phyloP scores from a whole-genome alignment of 2,888 invertebrate genomes.

The Neuroscelio doddi region DNA sequence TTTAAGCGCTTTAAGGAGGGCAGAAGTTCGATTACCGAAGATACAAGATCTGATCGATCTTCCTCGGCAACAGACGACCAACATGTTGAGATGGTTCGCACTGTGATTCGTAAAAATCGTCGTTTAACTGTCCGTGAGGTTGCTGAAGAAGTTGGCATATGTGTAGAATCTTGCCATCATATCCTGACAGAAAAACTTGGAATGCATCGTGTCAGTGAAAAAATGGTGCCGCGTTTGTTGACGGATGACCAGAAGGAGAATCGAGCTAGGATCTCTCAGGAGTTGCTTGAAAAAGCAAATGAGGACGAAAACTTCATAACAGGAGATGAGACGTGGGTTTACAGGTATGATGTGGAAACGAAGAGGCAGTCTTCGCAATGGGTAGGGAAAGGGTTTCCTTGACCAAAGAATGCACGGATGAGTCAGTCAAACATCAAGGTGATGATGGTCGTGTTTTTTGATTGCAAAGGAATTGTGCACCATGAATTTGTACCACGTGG shows the following conservation, averaged over 20 bases:
- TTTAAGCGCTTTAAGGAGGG: slow-evolving; percentile 2
- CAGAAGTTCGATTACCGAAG: slow-evolving; percentile 2
- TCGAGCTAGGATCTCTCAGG: slow-evolving; percentile 25
- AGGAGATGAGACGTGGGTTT: slow-evolving; percentile 50
- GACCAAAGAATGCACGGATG: slow-evolving; percentile 41
- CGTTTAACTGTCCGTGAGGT: slow-evolving; percentile 29
- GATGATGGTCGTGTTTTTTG: slow-evolving; percentile 35
- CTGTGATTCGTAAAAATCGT: slow-evolving; percentile 11
- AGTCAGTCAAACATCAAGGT: slow-evolving; percentile 32
- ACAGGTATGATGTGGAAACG: slow-evolving; percentile 42
- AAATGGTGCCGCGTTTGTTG: slow-evolving; percentile 44
- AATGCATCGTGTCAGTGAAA: slow-evolving; percentile 33
- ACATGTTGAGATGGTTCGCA: slow-evolving; percentile 4
- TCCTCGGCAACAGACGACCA: slow-evolving; percentile 25
- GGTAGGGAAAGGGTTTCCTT: slow-evolving; percentile 19
- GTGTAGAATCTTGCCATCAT: not conserved
- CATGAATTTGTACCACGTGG: slow-evolving; percentile 30
- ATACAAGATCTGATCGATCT: slow-evolving; percentile 39
- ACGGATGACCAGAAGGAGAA: slow-evolving; percentile 32
- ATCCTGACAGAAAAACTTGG: not conserved
- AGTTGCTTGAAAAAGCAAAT: slow-evolving; percentile 25
- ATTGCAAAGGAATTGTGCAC: slow-evolving; percentile 40
- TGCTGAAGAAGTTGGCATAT: slow-evolving; percentile 8
- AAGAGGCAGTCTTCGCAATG: slow-evolving; percentile 45
- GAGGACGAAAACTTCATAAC: slow-evolving; percentile 40